phyloP scores from a whole-genome alignment of 92 coral and sea anemone species.

The Phymanthus crucifer region DNA sequence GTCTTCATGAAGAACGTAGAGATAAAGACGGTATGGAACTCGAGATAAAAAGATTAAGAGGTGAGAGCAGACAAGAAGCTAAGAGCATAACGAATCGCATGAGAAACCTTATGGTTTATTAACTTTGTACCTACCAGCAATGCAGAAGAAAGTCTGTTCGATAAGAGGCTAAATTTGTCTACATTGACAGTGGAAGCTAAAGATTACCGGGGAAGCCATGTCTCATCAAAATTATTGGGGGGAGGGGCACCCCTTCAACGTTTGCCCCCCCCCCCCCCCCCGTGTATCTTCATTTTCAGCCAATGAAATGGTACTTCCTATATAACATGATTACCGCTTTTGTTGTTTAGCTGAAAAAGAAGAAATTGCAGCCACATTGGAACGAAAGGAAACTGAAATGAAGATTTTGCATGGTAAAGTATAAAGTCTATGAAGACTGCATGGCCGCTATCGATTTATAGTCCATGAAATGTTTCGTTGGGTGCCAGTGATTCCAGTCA shows the following conservation, averaged over 20 bases:
- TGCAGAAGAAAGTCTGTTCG: background rate
- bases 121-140: background rate
- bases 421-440: too few species aligned
- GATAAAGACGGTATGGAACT: slow-evolving; percentile 35
- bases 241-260: too few species aligned
- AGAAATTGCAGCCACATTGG: slow-evolving; percentile 64
- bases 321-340: background rate
- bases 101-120: too few species aligned
- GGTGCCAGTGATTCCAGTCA: too few species aligned
- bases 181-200: too few species aligned
- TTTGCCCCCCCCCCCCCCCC: too few species aligned
- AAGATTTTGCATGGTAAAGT: slow-evolving; percentile 69
- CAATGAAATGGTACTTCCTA: background rate
- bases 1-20: slow-evolving; percentile 33
- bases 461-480: too few species aligned
- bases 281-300: background rate
- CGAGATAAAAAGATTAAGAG: slow-evolving; percentile 36
- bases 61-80: background rate
- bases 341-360: slow-evolving; percentile 58
- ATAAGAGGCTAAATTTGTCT: too few species aligned
- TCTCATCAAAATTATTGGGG: too few species aligned
- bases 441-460: too few species aligned
- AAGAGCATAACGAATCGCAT: too few species aligned
- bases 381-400: slow-evolving; percentile 83
- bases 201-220: too few species aligned